Evolutionary conservation across 2,888 invertebrate species (phyloP).

Genomic region (Anaspis maculata): DNA sequence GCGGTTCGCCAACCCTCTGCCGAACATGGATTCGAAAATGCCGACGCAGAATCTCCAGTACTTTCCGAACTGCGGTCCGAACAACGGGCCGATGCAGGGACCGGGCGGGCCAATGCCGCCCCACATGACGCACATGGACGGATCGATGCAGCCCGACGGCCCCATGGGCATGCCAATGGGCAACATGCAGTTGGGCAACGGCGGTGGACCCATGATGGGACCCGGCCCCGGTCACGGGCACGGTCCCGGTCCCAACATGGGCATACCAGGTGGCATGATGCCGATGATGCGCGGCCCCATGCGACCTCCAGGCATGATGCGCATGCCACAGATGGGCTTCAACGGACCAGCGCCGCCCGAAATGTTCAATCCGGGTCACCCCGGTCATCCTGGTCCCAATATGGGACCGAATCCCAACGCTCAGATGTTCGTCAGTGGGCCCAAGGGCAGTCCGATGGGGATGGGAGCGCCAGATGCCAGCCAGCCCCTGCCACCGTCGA

Average conservation of each 20-base stretch:
- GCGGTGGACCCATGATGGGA: conserved; percentile 37
- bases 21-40: conserved; percentile 61
- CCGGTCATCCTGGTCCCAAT: conserved; percentile 38
- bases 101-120: conserved; percentile 38
- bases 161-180: conserved; percentile 39
- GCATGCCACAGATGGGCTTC: conserved; percentile 36
- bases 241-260: conserved; percentile 40
- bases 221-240: no score
- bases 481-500: conserved; percentile 69
- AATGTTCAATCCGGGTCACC: conserved; percentile 37
- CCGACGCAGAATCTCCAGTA: conserved; percentile 62
- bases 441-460: conserved; percentile 51
- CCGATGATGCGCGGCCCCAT: conserved; percentile 41
- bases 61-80: conserved; percentile 56
- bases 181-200: conserved; percentile 16
- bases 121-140: conserved; percentile 44
- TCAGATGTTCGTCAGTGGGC: conserved; percentile 52
- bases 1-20: conserved; percentile 77
- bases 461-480: conserved; percentile 53
- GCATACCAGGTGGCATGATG: conserved; percentile 39
- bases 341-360: conserved; percentile 35
- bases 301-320: conserved; percentile 41
- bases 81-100: conserved; percentile 43
- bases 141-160: conserved; percentile 37
- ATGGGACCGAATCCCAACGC: conserved; percentile 44